Evolutionary conservation across 2,888 invertebrate genomes (phyloP).

Genomic region (Steromphala cineraria): DNA sequence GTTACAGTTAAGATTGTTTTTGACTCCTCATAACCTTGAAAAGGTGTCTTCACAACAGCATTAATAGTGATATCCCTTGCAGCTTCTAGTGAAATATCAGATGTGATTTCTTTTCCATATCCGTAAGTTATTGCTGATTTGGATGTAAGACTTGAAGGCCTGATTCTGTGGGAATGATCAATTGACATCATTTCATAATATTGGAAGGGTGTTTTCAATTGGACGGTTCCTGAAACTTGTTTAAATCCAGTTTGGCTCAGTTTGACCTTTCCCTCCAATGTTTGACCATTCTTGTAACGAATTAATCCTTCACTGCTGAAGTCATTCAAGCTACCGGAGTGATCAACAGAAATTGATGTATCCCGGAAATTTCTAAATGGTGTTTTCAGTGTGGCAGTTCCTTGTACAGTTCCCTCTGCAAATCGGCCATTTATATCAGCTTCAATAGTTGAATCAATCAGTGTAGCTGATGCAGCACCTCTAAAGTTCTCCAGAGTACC

Average conservation of each 20-base stretch:
- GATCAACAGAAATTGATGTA: conserved; percentile 23
- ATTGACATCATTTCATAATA: not conserved
- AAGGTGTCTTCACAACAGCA: not conserved
- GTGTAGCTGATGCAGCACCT: not conserved
- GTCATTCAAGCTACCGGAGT: conserved; percentile 34
- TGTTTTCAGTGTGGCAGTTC: conserved; percentile 18
- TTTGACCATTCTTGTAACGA: conserved; percentile 29
- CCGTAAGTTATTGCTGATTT: conserved; percentile 19
- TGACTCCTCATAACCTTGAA: not conserved
- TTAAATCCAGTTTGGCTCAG: not conserved
- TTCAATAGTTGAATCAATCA: not conserved
- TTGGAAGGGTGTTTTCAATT: not conserved
- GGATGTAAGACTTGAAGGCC: not conserved
- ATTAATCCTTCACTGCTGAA: conserved; percentile 37
- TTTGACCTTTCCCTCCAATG: not conserved
- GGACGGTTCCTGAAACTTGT: not conserved
- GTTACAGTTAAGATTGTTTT: not conserved
- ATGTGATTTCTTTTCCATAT: not conserved
- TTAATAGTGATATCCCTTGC: not conserved
- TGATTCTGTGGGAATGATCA: not conserved
- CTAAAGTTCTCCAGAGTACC: not conserved
- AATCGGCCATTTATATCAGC: not conserved
- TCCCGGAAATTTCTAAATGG: conserved; percentile 24
- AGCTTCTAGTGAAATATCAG: not conserved
- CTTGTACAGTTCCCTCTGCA: not conserved